A percentile compares a stretch with the other conserved stretches of the same genome.
Conservation (phyloP, 2,113 vertebrate species). For the Pelvicachromis taeniatus region DNA sequence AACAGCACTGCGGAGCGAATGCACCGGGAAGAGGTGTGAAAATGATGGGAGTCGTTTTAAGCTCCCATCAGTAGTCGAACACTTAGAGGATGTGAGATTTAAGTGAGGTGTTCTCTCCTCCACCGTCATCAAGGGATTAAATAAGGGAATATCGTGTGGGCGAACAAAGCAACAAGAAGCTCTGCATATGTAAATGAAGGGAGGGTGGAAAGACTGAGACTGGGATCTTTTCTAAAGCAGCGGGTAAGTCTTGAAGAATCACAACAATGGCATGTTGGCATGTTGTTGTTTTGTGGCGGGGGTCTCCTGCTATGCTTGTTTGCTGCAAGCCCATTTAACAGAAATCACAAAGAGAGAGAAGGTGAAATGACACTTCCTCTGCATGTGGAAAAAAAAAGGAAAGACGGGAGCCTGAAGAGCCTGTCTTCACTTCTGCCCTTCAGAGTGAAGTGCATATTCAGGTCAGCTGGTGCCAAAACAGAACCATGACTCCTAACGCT, state of each 20-base stretch:
- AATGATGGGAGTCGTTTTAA: neutral
- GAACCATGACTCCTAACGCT: neutral
- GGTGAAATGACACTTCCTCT: conserved; percentile 18
- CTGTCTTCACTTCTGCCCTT: neutral
- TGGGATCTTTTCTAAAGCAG: neutral
- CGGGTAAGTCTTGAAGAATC: neutral
- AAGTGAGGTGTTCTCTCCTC: neutral
- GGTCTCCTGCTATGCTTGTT: neutral
- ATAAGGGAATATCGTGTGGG: fast-evolving
- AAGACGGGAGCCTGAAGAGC: neutral
- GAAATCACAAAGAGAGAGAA: neutral
- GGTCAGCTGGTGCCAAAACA: neutral
- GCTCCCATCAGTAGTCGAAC: neutral
- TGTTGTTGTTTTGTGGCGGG: neutral
- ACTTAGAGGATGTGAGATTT: neutral
- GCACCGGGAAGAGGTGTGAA: neutral
- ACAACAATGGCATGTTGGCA: too few species aligned
- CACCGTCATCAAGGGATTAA: neutral
- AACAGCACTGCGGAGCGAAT: neutral
- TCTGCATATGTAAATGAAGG: neutral
- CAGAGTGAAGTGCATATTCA: neutral
- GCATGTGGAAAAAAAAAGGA: neutral
- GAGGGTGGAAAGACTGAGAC: neutral
- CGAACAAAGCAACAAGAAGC: neutral
- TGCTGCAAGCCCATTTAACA: neutral